phyloP scores from a whole-genome alignment of 2,888 invertebrate genomes.

The Drosophila sordidula region DNA sequence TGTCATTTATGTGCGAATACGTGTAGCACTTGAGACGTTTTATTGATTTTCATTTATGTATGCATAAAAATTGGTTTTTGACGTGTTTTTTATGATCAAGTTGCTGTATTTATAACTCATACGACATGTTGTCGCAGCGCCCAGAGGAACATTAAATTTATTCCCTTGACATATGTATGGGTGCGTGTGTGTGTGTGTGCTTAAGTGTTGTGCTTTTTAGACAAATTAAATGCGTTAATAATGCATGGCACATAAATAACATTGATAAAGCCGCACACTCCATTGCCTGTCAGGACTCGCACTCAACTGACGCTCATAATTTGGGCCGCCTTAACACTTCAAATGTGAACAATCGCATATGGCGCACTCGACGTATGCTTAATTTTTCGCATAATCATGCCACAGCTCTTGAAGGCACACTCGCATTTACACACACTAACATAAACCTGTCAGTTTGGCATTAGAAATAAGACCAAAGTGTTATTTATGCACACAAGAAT shows the following conservation, averaged over 20 bases:
- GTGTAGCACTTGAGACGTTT: slow-evolving; percentile 53
- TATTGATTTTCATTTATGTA: slow-evolving; percentile 77
- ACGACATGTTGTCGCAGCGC: slow-evolving; percentile 59
- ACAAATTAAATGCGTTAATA: slow-evolving; percentile 77
- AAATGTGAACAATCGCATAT: slow-evolving; percentile 69
- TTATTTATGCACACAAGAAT: slow-evolving; percentile 61
- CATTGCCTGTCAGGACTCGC: slow-evolving; percentile 32
- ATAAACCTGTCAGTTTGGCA: slow-evolving; percentile 75
- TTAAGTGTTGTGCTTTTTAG: slow-evolving; percentile 60
- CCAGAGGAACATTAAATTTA: slow-evolving; percentile 45
- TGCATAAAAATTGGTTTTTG: slow-evolving; percentile 74
- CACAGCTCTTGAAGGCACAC: slow-evolving; percentile 55
- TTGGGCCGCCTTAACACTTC: slow-evolving; percentile 69
- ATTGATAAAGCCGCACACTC: slow-evolving; percentile 63
- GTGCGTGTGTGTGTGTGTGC: slow-evolving; percentile 5
- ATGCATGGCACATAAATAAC: slow-evolving; percentile 64
- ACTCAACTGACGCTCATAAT: slow-evolving; percentile 44
- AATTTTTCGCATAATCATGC: slow-evolving; percentile 74
- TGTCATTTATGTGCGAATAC: slow-evolving; percentile 48
- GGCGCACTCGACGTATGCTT: slow-evolving; percentile 65
- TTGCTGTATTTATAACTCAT: slow-evolving; percentile 57
- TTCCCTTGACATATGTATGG: slow-evolving; percentile 8
- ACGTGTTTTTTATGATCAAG: slow-evolving; percentile 70
- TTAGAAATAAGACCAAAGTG: slow-evolving; percentile 74
- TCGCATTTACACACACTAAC: slow-evolving; percentile 27